Conservation (phyloP, 2,113 vertebrate genomes). For the Perccottus glenii region DNA sequence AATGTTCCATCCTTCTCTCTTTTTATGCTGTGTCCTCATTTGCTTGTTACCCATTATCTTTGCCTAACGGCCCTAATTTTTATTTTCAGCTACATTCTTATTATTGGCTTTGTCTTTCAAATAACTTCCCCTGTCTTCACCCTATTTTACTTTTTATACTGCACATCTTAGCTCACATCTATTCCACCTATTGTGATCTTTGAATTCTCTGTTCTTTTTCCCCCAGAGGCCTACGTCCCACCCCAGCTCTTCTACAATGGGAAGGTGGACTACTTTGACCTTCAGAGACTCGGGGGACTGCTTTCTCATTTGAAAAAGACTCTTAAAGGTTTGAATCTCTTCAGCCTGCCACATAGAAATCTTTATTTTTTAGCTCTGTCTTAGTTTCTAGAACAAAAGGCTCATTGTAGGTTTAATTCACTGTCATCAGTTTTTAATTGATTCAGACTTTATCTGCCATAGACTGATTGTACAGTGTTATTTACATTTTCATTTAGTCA, state of each 20-base stretch:
- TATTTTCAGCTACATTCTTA: not conserved
- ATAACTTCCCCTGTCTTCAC: too few species aligned
- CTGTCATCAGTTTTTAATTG: too few species aligned
- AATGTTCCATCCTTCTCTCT: not conserved
- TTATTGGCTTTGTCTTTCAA: too few species aligned
- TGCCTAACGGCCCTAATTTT: not conserved
- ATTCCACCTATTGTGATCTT: not conserved
- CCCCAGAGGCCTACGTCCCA: constrained; percentile 89
- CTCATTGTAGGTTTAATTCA: too few species aligned
- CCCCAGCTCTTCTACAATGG: constrained; percentile 98
- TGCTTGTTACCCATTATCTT: not conserved
- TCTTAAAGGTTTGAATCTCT: constrained; percentile 84
- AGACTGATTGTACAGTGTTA: too few species aligned
- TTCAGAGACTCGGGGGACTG: constrained; percentile 94
- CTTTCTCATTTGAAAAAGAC: constrained; percentile 97
- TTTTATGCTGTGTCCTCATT: not conserved
- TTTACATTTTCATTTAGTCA: too few species aligned
- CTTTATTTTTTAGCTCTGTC: too few species aligned
- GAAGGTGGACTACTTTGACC: constrained; percentile 98
- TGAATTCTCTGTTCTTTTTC: not conserved
- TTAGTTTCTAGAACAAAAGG: too few species aligned
- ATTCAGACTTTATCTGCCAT: too few species aligned
- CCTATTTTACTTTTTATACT: not conserved
- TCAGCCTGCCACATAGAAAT: not conserved
- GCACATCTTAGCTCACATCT: not conserved